Conservation (phyloP, 2,113 vertebrate genomes). For the Chaetops frenatus region DNA sequence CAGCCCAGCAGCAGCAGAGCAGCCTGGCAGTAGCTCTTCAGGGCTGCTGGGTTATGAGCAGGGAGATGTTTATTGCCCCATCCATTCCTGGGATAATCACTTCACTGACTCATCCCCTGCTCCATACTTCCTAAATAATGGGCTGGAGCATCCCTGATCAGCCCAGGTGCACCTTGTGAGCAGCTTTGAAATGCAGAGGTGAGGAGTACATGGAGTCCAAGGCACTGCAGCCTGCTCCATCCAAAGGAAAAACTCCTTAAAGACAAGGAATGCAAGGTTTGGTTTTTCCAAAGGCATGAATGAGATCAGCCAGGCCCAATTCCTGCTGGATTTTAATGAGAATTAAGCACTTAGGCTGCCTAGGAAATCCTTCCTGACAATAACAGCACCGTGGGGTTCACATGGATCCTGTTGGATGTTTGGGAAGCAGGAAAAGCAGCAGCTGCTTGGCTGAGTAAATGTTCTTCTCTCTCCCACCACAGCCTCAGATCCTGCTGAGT, state of each 20-base stretch:
- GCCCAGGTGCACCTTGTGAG: neutral
- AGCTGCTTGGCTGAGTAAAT: neutral
- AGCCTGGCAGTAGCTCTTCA: neutral
- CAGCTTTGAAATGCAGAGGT: neutral
- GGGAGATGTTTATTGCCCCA: conserved; percentile 51
- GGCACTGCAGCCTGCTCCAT: neutral
- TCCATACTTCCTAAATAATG: neutral
- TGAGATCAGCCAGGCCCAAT: neutral
- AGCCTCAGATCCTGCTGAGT: neutral
- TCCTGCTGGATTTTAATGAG: neutral
- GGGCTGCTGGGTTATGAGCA: conserved; percentile 40
- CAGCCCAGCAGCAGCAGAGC: neutral
- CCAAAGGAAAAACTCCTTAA: neutral
- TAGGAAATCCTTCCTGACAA: neutral
- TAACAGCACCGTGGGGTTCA: neutral
- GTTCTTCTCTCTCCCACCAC: neutral
- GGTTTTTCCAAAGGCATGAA: neutral
- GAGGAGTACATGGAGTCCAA: neutral
- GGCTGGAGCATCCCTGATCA: conserved; percentile 1
- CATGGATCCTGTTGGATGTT: neutral
- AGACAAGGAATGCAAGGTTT: neutral
- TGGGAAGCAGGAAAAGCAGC: neutral
- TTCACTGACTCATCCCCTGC: conserved; percentile 1
- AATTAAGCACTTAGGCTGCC: neutral
- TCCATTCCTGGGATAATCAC: conserved; percentile 34